These are phyloP conservation scores for Drosophila lutescens DNA, from an alignment of 2,888 invertebrate genomes.

Conservation along the genomic window DNA sequence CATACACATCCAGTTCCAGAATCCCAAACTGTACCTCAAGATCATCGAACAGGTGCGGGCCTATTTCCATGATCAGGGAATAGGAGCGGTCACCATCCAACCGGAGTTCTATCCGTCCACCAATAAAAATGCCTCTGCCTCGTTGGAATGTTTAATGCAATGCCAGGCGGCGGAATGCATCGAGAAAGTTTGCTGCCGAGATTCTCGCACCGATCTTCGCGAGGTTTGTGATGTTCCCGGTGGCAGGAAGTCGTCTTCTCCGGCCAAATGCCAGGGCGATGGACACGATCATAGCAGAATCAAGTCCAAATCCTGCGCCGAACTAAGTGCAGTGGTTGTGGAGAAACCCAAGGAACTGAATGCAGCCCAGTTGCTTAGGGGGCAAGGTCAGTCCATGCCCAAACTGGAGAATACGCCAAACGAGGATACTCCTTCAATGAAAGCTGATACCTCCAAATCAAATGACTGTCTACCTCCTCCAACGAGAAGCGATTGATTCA, in stretches of 20 bases:
- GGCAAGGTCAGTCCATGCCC: conserved; percentile 39
- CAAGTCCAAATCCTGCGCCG: conserved; percentile 59
- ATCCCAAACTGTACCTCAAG: conserved; percentile 86
- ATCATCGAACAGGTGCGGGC: conserved; percentile 88
- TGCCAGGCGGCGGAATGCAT: conserved; percentile 79
- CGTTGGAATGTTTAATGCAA: conserved; percentile 80
- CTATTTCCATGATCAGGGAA: conserved; percentile 92
- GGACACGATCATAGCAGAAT: conserved; percentile 29
- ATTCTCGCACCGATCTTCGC: conserved; percentile 77
- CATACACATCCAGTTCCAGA: conserved; percentile 91
- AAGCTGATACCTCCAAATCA: background rate
- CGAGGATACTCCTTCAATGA: background rate
- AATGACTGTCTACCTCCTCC: background rate
- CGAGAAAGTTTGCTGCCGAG: conserved; percentile 82
- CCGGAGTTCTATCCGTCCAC: conserved; percentile 89
- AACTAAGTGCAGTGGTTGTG: conserved; percentile 55
- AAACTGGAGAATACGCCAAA: background rate
- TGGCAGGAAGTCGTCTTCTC: conserved; percentile 25
- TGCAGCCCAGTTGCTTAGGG: conserved; percentile 47
- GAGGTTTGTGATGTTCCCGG: conserved; percentile 67
- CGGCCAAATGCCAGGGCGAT: conserved; percentile 8
- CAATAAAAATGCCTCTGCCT: conserved; percentile 65
- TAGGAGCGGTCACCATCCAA: conserved; percentile 93
- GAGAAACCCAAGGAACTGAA: conserved; percentile 60
- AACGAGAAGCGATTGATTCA: conserved; percentile 16